phyloP scores from a whole-genome alignment of 2,113 vertebrate species.

The Sminthopsis crassicaudata region DNA sequence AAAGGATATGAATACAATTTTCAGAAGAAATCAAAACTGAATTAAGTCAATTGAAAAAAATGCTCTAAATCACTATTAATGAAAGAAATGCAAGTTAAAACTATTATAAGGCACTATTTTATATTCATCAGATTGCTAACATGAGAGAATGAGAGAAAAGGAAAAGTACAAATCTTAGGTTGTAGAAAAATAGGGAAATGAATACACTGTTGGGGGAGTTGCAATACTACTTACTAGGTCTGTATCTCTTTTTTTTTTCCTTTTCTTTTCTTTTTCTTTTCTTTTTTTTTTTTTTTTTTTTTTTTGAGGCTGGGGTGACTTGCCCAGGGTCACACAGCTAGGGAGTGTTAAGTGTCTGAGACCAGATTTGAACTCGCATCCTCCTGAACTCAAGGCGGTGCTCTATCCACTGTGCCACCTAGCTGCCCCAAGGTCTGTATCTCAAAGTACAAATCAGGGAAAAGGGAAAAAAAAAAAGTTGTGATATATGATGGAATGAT shows the following conservation, averaged over 20 bases:
- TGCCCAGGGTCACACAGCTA: too few species aligned
- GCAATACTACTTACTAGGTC: background rate
- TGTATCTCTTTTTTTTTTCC: too few species aligned
- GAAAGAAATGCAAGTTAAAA: background rate
- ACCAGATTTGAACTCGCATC: too few species aligned
- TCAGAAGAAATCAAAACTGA: background rate
- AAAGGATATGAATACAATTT: background rate
- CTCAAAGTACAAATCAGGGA: background rate
- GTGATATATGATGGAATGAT: background rate
- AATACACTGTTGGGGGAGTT: background rate
- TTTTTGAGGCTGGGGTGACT: too few species aligned
- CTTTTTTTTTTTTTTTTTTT: too few species aligned
- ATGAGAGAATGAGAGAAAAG: background rate
- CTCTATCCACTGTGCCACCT: too few species aligned
- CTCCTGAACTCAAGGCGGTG: too few species aligned
- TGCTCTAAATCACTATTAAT: background rate
- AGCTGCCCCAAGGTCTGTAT: background rate
- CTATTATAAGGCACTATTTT: background rate
- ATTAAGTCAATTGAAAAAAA: background rate
- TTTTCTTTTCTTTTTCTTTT: too few species aligned
- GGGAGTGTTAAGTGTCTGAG: too few species aligned
- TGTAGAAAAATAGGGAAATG: background rate
- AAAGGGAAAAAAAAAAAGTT: background rate
- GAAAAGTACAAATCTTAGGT: background rate
- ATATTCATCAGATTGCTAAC: background rate